Conservation (phyloP, 2,888 invertebrate genomes). For the Megamerina dolium region DNA sequence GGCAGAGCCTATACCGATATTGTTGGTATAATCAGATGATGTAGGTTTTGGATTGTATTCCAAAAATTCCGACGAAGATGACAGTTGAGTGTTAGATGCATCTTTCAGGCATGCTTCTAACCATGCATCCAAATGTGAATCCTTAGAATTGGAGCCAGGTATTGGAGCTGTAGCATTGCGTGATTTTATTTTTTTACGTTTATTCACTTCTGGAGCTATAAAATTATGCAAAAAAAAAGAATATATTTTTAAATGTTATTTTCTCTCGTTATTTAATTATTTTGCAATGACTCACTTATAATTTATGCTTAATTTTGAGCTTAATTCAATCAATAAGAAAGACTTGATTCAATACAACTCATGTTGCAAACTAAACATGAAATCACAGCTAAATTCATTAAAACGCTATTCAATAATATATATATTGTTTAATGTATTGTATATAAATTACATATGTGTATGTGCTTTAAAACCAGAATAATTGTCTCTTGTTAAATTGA, state of each 20-base stretch:
- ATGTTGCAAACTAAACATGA: too few relatives aligned
- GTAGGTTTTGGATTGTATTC: constrained; percentile 43
- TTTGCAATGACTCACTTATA: too few relatives aligned
- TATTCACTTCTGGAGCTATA: constrained; percentile 35
- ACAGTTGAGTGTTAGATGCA: constrained; percentile 42
- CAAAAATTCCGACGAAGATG: constrained; percentile 47
- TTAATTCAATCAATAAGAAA: too few relatives aligned
- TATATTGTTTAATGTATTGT: too few relatives aligned
- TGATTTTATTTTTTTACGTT: constrained; percentile 46
- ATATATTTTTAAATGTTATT: constrained; percentile 6
- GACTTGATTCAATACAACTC: too few relatives aligned
- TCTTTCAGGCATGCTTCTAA: constrained; percentile 48
- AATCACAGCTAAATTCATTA: too few relatives aligned
- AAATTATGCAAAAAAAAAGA: constrained; percentile 4
- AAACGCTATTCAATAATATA: too few relatives aligned
- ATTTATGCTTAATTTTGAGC: too few relatives aligned
- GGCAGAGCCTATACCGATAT: not conserved
- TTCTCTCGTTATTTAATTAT: too few relatives aligned
- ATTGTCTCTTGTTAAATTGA: too few relatives aligned
- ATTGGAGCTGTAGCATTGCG: constrained; percentile 35
- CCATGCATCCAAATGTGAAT: constrained; percentile 48
- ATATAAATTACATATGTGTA: too few relatives aligned
- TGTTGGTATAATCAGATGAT: constrained; percentile 4
- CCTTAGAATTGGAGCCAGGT: constrained; percentile 36
- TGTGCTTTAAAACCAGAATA: too few relatives aligned